Evolutionary conservation across 2,797 vertebrate genomes (phyloP).

Genomic region (Sebastes itinus): DNA sequence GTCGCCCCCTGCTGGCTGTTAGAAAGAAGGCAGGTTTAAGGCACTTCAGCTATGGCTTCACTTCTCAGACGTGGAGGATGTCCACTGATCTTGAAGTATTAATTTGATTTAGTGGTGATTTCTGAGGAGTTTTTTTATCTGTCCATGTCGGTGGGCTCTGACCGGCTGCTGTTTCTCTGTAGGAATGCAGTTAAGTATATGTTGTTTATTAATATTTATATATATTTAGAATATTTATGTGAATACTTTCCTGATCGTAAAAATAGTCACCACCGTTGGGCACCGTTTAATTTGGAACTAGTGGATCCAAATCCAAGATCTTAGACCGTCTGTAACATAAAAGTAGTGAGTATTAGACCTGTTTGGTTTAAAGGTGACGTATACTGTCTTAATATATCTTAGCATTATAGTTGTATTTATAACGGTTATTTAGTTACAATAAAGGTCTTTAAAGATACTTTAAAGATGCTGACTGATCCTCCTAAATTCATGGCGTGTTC

Average conservation of each 20-base stretch:
- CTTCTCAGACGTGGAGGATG: fast-evolving
- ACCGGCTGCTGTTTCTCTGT: background rate
- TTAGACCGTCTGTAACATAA: background rate
- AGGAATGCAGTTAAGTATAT: background rate
- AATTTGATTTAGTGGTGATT: background rate
- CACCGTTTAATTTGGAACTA: background rate
- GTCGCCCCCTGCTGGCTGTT: too few species aligned
- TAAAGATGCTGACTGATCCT: background rate
- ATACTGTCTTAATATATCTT: background rate
- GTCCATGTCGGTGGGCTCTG: background rate
- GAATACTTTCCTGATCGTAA: background rate
- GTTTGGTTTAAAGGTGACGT: background rate
- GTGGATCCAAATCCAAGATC: background rate
- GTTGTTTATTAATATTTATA: background rate
- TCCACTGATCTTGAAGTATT: background rate
- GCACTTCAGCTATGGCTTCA: fast-evolving
- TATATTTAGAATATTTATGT: background rate
- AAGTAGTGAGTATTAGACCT: background rate
- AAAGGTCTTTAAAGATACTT: background rate
- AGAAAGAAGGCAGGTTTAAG: too few species aligned
- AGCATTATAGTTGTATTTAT: background rate
- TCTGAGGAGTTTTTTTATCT: background rate
- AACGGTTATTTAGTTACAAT: background rate
- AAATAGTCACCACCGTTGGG: background rate
- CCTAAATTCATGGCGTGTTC: background rate